Percentiles rank a stretch among this genome's conserved stretches.
Conservation (phyloP, 2,113 vertebrate species). For the Austrofundulus limnaeus region DNA sequence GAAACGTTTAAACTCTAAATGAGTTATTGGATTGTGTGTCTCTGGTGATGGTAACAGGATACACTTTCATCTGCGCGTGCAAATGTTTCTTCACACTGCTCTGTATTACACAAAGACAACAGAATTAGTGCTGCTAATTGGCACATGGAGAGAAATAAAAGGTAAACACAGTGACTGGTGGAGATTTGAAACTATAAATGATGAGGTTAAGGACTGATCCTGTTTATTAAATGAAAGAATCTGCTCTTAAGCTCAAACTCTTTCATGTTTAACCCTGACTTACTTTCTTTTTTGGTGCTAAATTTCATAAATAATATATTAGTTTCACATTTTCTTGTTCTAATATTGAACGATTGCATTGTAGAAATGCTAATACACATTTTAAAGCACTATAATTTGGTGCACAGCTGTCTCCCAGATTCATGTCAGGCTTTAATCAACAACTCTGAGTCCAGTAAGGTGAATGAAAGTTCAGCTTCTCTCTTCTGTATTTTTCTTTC, state of each 20-base stretch:
- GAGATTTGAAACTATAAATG: too few relatives aligned
- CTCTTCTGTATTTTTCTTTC: not conserved
- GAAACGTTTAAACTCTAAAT: slow-evolving; percentile 7
- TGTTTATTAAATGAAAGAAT: slow-evolving; percentile 18
- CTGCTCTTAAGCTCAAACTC: not conserved
- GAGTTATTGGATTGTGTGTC: not conserved
- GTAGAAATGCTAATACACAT: too few relatives aligned
- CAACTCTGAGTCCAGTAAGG: too few relatives aligned
- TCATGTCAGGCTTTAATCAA: too few relatives aligned
- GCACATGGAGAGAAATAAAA: not conserved
- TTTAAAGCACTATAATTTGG: too few relatives aligned
- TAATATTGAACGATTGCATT: too few relatives aligned
- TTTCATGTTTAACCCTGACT: too few relatives aligned
- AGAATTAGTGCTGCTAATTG: slow-evolving; percentile 23
- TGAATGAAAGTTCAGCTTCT: too few relatives aligned
- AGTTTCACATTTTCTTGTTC: too few relatives aligned
- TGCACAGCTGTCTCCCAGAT: too few relatives aligned
- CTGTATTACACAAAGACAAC: not conserved
- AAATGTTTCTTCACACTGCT: slow-evolving; percentile 1
- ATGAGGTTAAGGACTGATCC: not conserved
- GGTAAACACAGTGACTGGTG: slow-evolving; percentile 17
- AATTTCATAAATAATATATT: too few relatives aligned
- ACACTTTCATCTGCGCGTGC: slow-evolving; percentile 4
- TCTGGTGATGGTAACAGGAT: not conserved
- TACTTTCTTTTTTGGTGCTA: too few relatives aligned